Evolutionary conservation across 1,140 invertebrate species (phyloP), one percentile per base, ranked within the genome.

Genomic region (Bombus cullumanus): DNA sequence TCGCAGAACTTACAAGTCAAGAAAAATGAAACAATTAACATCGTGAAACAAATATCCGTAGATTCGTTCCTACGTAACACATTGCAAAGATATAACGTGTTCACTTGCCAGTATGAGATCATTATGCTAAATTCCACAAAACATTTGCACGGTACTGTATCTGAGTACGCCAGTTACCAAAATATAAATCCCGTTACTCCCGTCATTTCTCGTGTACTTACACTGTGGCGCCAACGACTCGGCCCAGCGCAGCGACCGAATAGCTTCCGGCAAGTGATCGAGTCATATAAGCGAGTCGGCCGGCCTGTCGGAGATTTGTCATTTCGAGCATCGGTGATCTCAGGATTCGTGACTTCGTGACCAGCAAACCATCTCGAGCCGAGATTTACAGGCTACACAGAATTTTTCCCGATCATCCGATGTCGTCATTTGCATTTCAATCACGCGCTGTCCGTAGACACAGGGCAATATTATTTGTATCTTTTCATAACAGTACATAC

Each of bases 401-500:
- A 72, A 15, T 39, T 72, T 72, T 47, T 53, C 37, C 12, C 18
- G 47, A 31, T 37, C 57, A 13, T 39, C 34, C 31, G 10, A 15
- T 39, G 47, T 57, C 62, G 41, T 34, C 41, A 68, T 84, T 80
- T 72, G 76, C 76, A 71, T 84, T 43, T 72, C 31, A 79, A 80
- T 80, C 73, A 37, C 22, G 22, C 34, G 22, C 22, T 25, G 59
- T 10, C 57, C 0, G 6, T 80, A 22, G 9, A 41, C 37, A 18
- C 13, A 8, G 59, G 13, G 39, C 3, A 53, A 64, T 57, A 73
- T 72, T 62, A 80, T 72, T 85, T 62, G 6, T n/a, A 28, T 10
- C 83, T 72, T 79, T 62, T 37, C 64, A 41, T 75, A 75, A 85
- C 79, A 81, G 77, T 85, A 85, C 69, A n/a, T 6, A 31, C 8